A percentile compares a stretch with the other conserved stretches of the same genome.
Conservation (phyloP, 1,140 invertebrate genomes). For the Acromyrmex charruanus region DNA sequence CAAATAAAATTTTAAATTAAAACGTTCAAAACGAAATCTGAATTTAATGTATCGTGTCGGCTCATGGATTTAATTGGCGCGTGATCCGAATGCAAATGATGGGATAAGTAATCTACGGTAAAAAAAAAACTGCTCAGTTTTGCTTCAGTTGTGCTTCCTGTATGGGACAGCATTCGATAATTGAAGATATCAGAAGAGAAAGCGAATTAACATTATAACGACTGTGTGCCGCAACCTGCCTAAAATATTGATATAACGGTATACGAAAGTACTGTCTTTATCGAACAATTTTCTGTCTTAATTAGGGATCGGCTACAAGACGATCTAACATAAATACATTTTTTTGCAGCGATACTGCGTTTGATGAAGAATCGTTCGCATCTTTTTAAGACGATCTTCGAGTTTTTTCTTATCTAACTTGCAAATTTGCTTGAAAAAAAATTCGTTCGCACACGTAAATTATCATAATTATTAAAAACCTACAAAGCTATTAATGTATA, state of each 20-base stretch:
- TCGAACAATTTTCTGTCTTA: slow-evolving; percentile 36
- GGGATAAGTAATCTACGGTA: slow-evolving; percentile 17
- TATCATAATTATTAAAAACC: not conserved
- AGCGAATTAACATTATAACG: slow-evolving; percentile 25
- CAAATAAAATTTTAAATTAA: slow-evolving; percentile 26
- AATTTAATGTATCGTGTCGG: slow-evolving; percentile 30
- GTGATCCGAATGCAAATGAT: slow-evolving; percentile 50
- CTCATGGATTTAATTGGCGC: slow-evolving; percentile 39
- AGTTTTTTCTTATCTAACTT: slow-evolving; percentile 2
- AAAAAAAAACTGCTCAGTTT: slow-evolving; percentile 13
- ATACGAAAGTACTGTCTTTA: not conserved
- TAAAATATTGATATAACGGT: slow-evolving; percentile 23
- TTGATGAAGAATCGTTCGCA: slow-evolving; percentile 12
- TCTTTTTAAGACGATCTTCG: not conserved
- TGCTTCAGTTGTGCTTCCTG: not conserved
- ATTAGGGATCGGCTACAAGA: slow-evolving; percentile 29
- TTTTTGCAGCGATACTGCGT: not conserved
- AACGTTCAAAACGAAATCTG: not conserved
- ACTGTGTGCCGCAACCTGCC: not conserved
- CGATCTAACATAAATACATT: not conserved
- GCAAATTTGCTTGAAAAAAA: not conserved
- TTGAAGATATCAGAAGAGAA: slow-evolving; percentile 20
- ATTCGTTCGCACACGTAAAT: not conserved
- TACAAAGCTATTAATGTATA: not conserved
- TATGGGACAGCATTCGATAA: slow-evolving; percentile 9